Conservation (phyloP, 2,797 vertebrate genomes). For the Glyptemys insculpta region DNA sequence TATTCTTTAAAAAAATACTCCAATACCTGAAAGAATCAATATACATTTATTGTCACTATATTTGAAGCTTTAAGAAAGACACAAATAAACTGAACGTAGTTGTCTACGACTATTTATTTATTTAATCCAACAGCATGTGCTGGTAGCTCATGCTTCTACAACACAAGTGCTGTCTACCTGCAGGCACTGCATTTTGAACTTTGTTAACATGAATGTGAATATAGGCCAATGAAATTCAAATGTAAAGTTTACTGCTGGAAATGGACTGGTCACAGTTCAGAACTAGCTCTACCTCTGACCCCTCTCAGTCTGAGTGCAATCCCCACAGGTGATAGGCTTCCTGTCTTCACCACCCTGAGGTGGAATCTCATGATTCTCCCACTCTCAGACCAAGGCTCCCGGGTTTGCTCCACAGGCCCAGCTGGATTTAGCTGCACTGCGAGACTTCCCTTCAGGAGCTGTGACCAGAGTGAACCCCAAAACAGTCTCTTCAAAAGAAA, state of each 20-base stretch:
- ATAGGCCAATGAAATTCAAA: not conserved
- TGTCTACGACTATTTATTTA: not conserved
- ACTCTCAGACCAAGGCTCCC: not conserved
- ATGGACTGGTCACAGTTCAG: rapidly evolving
- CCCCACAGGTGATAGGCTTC: rapidly evolving
- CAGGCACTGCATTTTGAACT: not conserved
- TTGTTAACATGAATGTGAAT: not conserved
- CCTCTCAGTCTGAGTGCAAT: not conserved
- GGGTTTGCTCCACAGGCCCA: not conserved
- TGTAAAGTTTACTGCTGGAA: rapidly evolving
- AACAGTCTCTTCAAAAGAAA: not conserved
- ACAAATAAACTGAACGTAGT: not conserved
- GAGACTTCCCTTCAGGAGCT: not conserved
- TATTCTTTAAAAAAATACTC: not conserved
- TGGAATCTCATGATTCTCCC: not conserved
- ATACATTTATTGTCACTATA: not conserved
- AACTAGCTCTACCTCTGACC: not conserved
- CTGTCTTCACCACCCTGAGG: rapidly evolving
- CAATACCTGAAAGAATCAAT: not conserved
- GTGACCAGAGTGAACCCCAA: not conserved
- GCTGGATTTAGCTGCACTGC: not conserved
- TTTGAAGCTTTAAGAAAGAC: not conserved
- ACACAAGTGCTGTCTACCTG: not conserved
- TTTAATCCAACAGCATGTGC: not conserved
- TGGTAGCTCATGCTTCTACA: rapidly evolving